Percentiles rank a stretch among this genome's conserved stretches.
These are phyloP conservation scores for Orcinus orca DNA, from an alignment of 2,113 vertebrate species.

Conservation along the genomic window DNA sequence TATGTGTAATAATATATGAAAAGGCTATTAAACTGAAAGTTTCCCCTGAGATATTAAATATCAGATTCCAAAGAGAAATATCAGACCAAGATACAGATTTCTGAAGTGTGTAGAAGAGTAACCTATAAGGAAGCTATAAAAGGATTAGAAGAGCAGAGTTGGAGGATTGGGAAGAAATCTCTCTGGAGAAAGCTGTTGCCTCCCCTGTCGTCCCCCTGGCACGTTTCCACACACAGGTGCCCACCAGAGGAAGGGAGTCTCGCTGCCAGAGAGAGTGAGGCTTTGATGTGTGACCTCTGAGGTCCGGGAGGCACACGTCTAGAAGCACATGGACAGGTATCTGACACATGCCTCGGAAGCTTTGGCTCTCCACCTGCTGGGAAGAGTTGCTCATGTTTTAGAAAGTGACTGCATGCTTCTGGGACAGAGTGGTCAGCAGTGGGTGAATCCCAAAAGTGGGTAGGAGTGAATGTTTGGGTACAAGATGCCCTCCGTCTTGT, in stretches of 20 bases:
- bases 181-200: background rate
- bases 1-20: background rate
- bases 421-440: background rate
- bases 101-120: background rate
- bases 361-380: background rate
- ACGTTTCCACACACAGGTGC: background rate
- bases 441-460: background rate
- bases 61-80: background rate
- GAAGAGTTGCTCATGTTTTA: background rate
- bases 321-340: background rate
- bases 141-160: background rate
- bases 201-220: background rate
- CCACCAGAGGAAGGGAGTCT: background rate
- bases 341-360: background rate
- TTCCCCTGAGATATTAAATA: background rate
- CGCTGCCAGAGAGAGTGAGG: background rate
- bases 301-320: background rate
- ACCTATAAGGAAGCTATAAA: background rate
- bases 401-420: background rate
- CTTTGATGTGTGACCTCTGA: background rate
- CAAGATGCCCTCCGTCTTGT: background rate
- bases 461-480: background rate
- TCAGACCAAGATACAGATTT: background rate
- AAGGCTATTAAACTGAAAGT: background rate
- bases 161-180: background rate